Percentiles rank a stretch among this genome's conserved stretches.
These are phyloP conservation scores for Crepidodera aurea DNA, from an alignment of 2,888 invertebrate species.

Conservation along the genomic window DNA sequence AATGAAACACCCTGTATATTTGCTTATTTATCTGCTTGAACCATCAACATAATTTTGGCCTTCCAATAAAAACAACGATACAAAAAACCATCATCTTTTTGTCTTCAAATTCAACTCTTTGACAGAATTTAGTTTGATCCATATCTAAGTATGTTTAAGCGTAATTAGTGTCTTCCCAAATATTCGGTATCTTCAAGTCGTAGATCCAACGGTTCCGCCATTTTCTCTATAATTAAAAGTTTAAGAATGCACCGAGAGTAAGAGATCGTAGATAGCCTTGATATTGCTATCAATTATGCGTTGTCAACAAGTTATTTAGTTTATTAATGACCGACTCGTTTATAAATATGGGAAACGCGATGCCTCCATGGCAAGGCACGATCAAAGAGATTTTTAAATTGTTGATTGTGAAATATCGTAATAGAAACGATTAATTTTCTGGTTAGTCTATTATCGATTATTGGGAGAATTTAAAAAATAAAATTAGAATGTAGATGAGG, in stretches of 20 bases:
- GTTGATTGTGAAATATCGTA: constrained; percentile 12
- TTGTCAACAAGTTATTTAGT: constrained; percentile 19
- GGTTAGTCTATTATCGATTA: too few relatives aligned
- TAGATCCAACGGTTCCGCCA: not conserved
- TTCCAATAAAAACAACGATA: too few relatives aligned
- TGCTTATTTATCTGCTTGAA: too few relatives aligned
- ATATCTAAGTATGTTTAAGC: not conserved
- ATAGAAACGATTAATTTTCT: too few relatives aligned
- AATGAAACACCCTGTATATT: too few relatives aligned
- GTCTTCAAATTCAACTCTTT: too few relatives aligned
- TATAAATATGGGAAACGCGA: constrained; percentile 14
- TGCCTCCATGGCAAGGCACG: not conserved
- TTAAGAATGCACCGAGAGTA: constrained; percentile 13
- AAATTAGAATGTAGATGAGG: too few relatives aligned
- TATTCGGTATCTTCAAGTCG: not conserved
- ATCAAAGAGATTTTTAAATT: constrained; percentile 15
- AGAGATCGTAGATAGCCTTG: constrained; percentile 13
- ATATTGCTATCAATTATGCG: constrained; percentile 16
- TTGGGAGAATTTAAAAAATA: too few relatives aligned
- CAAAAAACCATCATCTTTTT: too few relatives aligned
- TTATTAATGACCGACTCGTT: constrained; percentile 11
- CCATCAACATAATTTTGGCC: too few relatives aligned
- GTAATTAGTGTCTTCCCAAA: not conserved
- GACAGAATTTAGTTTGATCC: not conserved
- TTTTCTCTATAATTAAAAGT: constrained; percentile 5